Percentiles rank a stretch among this genome's conserved stretches.
Evolutionary conservation across 2,113 vertebrate genomes (phyloP).

Genomic region (Gambusia affinis): DNA sequence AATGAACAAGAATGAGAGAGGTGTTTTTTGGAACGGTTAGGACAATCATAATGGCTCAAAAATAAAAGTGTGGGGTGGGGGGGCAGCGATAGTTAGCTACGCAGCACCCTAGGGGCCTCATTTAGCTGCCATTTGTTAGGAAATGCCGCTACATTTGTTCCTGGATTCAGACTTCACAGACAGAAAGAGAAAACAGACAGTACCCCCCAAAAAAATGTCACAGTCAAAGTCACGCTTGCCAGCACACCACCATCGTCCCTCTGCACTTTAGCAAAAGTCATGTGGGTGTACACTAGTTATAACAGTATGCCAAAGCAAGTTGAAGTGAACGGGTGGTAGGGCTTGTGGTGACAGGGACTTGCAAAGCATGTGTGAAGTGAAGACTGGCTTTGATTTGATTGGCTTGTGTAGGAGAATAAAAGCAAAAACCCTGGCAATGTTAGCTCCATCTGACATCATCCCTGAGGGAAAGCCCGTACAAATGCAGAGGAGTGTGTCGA

Average conservation of each 20-base stretch:
- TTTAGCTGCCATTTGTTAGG: conserved; percentile 81
- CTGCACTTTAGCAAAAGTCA: conserved; percentile 56
- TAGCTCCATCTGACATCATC: conserved; percentile 60
- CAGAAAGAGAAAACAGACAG: conserved; percentile 55
- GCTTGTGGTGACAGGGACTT: conserved; percentile 46
- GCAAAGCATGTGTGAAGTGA: conserved; percentile 61
- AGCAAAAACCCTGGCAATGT: conserved; percentile 56
- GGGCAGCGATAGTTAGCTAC: conserved; percentile 69
- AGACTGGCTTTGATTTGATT: conserved; percentile 65
- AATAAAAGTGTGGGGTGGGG: conserved; percentile 1
- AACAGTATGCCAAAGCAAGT: conserved; percentile 59
- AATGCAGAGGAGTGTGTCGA: conserved; percentile 6
- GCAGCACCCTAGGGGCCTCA: conserved; percentile 77
- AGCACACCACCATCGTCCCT: conserved; percentile 61
- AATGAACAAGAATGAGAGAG: conserved; percentile 75
- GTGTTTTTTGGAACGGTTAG: conserved; percentile 76
- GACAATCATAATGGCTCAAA: conserved; percentile 78
- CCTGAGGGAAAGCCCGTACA: conserved; percentile 28
- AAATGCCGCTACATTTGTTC: conserved; percentile 80
- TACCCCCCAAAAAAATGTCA: conserved; percentile 46
- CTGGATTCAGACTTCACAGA: conserved; percentile 74
- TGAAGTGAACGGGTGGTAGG: conserved; percentile 55
- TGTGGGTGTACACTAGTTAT: conserved; percentile 65
- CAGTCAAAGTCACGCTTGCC: conserved; percentile 68
- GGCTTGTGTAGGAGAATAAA: conserved; percentile 42